Percentiles rank a stretch among this genome's conserved stretches.
Conservation (phyloP, 2,797 vertebrate species). For the Pitangus sulphuratus region DNA sequence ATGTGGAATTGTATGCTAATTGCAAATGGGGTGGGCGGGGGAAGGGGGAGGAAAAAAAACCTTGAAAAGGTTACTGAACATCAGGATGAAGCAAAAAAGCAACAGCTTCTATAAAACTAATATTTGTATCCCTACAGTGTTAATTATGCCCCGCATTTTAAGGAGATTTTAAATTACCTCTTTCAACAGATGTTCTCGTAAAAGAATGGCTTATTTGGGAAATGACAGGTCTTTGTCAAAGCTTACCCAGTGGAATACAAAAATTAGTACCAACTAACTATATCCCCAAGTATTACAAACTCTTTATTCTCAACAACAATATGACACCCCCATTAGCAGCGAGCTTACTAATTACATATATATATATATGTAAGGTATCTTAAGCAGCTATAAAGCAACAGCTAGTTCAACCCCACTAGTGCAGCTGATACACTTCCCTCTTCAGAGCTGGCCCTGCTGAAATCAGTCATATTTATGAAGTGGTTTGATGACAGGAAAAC, state of each 20-base stretch:
- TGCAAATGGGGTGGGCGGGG: background rate
- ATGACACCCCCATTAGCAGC: background rate
- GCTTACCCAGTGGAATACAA: slow-evolving; percentile 70
- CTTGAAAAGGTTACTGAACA: slow-evolving; percentile 24
- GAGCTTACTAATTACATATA: background rate
- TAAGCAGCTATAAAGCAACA: background rate
- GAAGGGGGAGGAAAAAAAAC: background rate
- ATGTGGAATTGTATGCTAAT: background rate
- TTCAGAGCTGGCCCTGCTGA: background rate
- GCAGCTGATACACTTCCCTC: background rate
- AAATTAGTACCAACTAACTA: slow-evolving; percentile 60
- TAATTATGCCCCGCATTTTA: slow-evolving; percentile 77
- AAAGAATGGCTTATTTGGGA: slow-evolving; percentile 74
- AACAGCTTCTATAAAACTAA: slow-evolving; percentile 76
- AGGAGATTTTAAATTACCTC: slow-evolving; percentile 75
- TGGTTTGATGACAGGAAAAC: background rate
- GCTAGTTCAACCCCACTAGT: background rate
- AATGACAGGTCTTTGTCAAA: slow-evolving; percentile 73
- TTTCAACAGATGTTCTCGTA: slow-evolving; percentile 78
- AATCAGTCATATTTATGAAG: background rate
- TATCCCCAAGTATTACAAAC: slow-evolving; percentile 21
- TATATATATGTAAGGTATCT: background rate
- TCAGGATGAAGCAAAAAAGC: slow-evolving; percentile 64
- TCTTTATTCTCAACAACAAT: slow-evolving; percentile 18
- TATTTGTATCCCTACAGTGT: slow-evolving; percentile 75